A percentile compares a stretch with the other conserved stretches of the same genome.
Conservation (phyloP, 2,797 vertebrate genomes). For the Acridotheres tristis region DNA sequence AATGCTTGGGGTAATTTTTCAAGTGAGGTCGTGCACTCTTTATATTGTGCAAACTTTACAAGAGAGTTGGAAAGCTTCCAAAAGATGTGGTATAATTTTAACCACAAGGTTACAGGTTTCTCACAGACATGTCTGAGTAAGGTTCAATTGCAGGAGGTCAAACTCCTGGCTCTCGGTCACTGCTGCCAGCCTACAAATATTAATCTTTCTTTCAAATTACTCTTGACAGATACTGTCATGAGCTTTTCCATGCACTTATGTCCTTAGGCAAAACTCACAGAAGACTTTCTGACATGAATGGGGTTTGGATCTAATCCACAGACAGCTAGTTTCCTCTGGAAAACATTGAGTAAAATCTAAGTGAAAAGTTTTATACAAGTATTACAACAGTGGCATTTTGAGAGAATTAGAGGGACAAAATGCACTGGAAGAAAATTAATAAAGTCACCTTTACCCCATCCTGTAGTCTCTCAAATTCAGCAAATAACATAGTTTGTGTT, state of each 20-base stretch:
- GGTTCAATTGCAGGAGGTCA: conserved; percentile 10
- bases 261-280: conserved; percentile 32
- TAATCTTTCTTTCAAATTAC: conserved; percentile 56
- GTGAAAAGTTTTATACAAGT: conserved; percentile 26
- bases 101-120: not conserved
- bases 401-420: not conserved
- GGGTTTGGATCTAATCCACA: conserved; percentile 19
- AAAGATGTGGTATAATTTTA: not conserved
- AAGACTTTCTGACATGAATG: conserved; percentile 40
- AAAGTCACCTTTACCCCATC: not conserved
- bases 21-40: not conserved
- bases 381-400: not conserved
- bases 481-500: not conserved
- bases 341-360: conserved; percentile 41
- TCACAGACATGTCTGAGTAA: not conserved
- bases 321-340: conserved; percentile 24
- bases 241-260: not conserved
- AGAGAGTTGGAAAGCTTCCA: not conserved
- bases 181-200: conserved; percentile 15
- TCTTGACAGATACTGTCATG: conserved; percentile 34
- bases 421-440: not conserved
- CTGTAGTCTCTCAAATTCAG: not conserved
- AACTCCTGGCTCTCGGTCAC: not conserved
- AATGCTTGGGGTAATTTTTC: not conserved
- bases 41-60: not conserved